Base-by-base conservation (phyloP, 2,797 vertebrate genomes). In the Gobio occitaniae region DNA sequence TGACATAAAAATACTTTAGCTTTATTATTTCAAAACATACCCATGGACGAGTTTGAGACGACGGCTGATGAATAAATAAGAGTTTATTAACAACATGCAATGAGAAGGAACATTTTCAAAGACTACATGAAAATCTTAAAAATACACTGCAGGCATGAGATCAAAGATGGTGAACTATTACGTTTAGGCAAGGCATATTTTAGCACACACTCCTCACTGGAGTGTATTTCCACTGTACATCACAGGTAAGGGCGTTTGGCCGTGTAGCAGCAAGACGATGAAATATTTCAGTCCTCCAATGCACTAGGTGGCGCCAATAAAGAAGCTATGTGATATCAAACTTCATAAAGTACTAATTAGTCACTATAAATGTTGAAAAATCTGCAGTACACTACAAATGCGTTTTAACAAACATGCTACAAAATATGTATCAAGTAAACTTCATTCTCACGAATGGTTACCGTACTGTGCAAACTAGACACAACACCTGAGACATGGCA, bases 51-150 rank as follows among this genome's bases (percentile, higher is more conserved):
- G 25, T n/a, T 52, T 54, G 38, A 48, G 7, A 77, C 50, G 3
- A 44, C 29, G 9, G 17, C 16, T 61, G 48, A 48, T 68, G 47
- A 82, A 79, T 63, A 82, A 83, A 85, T 85, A 75, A 56, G 41
- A n/a, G 75, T 87, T 87, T 87, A 89, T 87, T 82, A 81, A 78
- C 56, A 83, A 70, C 86, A 89, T 87, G 86, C 88, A 84, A 48
- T 82, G 50, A 48, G 54, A 72, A 83, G 19, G 48, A 75, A 76
- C 69, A 78, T 78, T 72, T 82, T 68, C 38, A 84, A 84, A 84
- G 11, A 47, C 29, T 61, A 80, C 47, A 85, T 82, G 48, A 56
- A 36, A 8, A 50, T 19, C 16, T 76, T 10, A 44, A 80, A 86
- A 86, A 78, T 36, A 75, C 74, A 66, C 41, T 47, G 69, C 71